phyloP scores from a whole-genome alignment of 2,797 vertebrate species.

The Scolopax bukidnonensis region DNA sequence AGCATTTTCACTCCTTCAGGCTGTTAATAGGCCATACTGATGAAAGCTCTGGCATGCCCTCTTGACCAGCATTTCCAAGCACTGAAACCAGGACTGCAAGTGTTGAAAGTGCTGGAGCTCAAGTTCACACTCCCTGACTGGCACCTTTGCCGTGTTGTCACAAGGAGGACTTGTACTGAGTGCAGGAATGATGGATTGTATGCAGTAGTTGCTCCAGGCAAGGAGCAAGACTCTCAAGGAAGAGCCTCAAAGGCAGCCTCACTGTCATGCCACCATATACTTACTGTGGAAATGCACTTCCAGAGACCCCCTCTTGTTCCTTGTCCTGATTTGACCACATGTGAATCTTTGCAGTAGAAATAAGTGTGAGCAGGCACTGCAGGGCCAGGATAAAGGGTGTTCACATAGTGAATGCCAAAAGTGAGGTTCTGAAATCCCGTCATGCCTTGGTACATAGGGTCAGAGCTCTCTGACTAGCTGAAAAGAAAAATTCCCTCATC shows the following conservation, averaged over 20 bases:
- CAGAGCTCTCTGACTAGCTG: background rate
- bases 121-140: background rate
- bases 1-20: background rate
- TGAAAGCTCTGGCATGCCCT: background rate
- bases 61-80: slow-evolving; percentile 14
- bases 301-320: background rate
- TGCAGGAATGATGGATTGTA: background rate
- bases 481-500: background rate
- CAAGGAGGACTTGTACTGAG: background rate
- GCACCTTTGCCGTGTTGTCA: accelerated
- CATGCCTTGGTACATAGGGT: background rate
- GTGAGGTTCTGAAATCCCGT: background rate
- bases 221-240: background rate
- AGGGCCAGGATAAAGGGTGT: background rate
- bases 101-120: background rate
- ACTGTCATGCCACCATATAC: accelerated
- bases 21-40: background rate
- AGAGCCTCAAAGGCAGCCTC: background rate
- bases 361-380: background rate
- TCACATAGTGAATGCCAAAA: background rate
- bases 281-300: background rate
- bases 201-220: background rate
- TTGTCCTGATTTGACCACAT: background rate
- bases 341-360: background rate
- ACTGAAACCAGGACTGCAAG: background rate